Percentiles rank a stretch among this genome's conserved stretches.
These are phyloP conservation scores for Plutella xylostella DNA, from an alignment of 2,888 invertebrate species.

Conservation along the genomic window DNA sequence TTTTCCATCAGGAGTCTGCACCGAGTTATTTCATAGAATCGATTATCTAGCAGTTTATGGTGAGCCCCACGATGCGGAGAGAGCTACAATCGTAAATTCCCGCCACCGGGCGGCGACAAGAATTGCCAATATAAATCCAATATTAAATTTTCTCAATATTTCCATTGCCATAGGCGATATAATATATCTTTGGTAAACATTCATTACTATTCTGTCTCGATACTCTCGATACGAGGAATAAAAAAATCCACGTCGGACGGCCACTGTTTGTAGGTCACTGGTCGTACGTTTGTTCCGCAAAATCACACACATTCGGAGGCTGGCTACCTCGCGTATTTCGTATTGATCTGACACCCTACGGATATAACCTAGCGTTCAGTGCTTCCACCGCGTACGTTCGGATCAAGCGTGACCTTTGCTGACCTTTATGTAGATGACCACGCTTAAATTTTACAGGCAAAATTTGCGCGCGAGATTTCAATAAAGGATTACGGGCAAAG, in stretches of 20 bases:
- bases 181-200: constrained; percentile 2
- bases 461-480: too few relatives aligned
- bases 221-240: not conserved
- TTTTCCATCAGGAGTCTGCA: constrained; percentile 1
- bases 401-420: too few relatives aligned
- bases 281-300: constrained; percentile 20
- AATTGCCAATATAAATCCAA: constrained; percentile 8
- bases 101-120: not conserved
- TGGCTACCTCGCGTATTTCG: constrained; percentile 24
- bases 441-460: too few relatives aligned
- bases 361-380: too few relatives aligned
- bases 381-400: too few relatives aligned
- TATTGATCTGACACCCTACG: constrained; percentile 31
- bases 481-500: too few relatives aligned
- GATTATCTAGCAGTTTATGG: too few relatives aligned
- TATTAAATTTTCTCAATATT: constrained; percentile 4
- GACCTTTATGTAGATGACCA: too few relatives aligned
- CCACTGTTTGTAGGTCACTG: constrained; percentile 23
- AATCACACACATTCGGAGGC: constrained; percentile 30
- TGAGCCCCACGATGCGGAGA: constrained; percentile 1
- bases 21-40: not conserved
- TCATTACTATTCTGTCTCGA: constrained; percentile 3
- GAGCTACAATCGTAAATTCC: constrained; percentile 4
- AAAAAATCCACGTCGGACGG: not conserved
- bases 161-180: constrained; percentile 1